These are phyloP conservation scores for Drosophila koepferae DNA, from an alignment of 2,888 invertebrate species.

Conservation along the genomic window DNA sequence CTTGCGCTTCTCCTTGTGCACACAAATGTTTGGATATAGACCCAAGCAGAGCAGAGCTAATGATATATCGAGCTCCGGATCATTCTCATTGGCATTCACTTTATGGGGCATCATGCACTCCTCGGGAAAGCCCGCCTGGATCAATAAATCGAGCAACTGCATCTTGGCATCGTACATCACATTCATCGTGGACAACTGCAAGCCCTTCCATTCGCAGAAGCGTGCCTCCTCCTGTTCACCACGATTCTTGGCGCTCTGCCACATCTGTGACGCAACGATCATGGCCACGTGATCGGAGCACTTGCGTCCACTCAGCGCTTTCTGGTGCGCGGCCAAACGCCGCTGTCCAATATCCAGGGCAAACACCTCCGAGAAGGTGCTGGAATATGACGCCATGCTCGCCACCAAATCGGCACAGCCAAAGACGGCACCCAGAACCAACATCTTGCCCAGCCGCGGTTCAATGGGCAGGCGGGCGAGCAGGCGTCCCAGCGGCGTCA, in stretches of 20 bases:
- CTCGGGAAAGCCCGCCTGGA: constrained; percentile 95
- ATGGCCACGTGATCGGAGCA: constrained; percentile 98
- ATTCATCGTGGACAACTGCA: constrained; percentile 94
- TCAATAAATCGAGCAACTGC: constrained; percentile 89
- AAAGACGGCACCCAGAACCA: constrained; percentile 96
- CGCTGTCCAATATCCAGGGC: constrained; percentile 91
- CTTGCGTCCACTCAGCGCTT: constrained; percentile 93
- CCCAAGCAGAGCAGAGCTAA: constrained; percentile 95
- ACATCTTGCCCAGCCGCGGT: constrained; percentile 98
- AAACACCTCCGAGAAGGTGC: constrained; percentile 98
- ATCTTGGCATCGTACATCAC: constrained; percentile 96
- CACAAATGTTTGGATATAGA: constrained; percentile 98
- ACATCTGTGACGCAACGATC: constrained; percentile 95
- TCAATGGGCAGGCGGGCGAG: constrained; percentile 98
- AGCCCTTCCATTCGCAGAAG: constrained; percentile 96
- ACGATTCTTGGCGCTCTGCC: constrained; percentile 89
- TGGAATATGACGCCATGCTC: constrained; percentile 97
- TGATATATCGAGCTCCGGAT: constrained; percentile 92
- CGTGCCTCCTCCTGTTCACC: constrained; percentile 91
- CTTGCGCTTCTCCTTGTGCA: constrained; percentile 97
- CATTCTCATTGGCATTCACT: constrained; percentile 91
- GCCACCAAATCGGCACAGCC: constrained; percentile 95
- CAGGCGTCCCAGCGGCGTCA: constrained; percentile 97
- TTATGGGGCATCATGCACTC: constrained; percentile 91
- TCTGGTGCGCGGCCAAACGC: constrained; percentile 93